Percentiles rank a stretch among this genome's conserved stretches.
Conservation (phyloP, 2,888 invertebrate genomes). For the Melanargia galathea region DNA sequence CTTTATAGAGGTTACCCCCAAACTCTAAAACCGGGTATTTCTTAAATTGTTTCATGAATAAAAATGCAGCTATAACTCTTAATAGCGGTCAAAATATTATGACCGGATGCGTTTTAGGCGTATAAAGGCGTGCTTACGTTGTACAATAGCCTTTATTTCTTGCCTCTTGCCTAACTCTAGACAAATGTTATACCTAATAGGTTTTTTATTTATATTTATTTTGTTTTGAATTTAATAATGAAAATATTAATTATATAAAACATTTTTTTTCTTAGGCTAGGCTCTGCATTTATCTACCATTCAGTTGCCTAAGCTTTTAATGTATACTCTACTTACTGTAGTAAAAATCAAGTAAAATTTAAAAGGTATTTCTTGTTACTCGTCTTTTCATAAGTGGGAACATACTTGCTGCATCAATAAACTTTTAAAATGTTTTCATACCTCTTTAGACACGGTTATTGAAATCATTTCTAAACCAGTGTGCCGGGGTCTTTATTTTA, state of each 20-base stretch:
- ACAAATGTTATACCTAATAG: background rate
- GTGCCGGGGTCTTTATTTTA: conserved; percentile 46
- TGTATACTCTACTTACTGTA: too few species aligned
- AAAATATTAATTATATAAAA: too few species aligned
- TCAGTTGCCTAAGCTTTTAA: too few species aligned
- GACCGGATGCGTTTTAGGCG: conserved; percentile 66
- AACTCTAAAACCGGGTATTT: conserved; percentile 55
- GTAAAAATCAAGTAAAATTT: too few species aligned
- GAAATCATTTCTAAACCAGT: conserved; percentile 44
- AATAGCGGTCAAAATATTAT: conserved; percentile 72
- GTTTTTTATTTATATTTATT: background rate
- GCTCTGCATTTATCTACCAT: too few species aligned
- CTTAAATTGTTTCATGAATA: conserved; percentile 77
- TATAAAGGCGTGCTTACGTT: conserved; percentile 42
- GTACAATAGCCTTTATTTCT: conserved; percentile 17
- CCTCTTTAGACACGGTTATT: background rate
- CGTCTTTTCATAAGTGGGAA: background rate
- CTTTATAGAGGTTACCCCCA: conserved; percentile 40
- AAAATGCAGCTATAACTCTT: conserved; percentile 75
- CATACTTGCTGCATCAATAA: background rate
- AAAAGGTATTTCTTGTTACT: too few species aligned
- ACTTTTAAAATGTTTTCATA: background rate
- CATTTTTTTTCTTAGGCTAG: too few species aligned
- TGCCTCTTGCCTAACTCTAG: background rate
- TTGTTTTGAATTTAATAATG: too few species aligned